Evolutionary conservation across 1,140 invertebrate genomes (phyloP).

Genomic region (Lucilia sericata): DNA sequence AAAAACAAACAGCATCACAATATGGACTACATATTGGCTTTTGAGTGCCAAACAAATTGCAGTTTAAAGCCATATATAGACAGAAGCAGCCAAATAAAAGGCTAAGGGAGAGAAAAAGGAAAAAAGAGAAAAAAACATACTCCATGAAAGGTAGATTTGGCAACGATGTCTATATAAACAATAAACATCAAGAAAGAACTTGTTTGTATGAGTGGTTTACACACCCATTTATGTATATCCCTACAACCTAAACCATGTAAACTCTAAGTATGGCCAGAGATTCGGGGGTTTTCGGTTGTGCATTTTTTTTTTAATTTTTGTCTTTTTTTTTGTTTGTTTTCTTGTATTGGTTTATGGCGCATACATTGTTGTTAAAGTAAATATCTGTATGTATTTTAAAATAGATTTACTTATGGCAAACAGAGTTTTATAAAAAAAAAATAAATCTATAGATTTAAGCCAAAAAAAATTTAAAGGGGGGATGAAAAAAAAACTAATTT

Average conservation of each 20-base stretch:
- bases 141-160: conserved; percentile 40
- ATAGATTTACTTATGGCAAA: conserved; percentile 38
- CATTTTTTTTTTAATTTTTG: background rate
- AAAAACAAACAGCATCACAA: background rate
- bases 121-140: background rate
- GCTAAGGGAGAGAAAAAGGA: background rate
- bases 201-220: background rate
- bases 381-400: conserved; percentile 15
- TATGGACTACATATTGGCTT: conserved; percentile 9
- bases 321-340: too few species aligned
- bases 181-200: conserved; percentile 6
- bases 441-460: conserved; percentile 24
- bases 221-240: background rate
- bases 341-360: background rate
- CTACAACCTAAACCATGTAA: background rate
- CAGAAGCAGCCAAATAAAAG: conserved; percentile 1
- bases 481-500: conserved; percentile 25
- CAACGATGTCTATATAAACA: conserved; percentile 43
- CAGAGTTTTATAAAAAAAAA: background rate
- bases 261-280: conserved; percentile 15
- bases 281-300: background rate
- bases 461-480: background rate
- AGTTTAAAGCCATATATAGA: conserved; percentile 11
- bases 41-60: conserved; percentile 42
- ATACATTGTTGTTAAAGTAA: conserved; percentile 2